Base-by-base conservation (phyloP, 2,797 vertebrate genomes). In the Philypnodon macrostomus region DNA sequence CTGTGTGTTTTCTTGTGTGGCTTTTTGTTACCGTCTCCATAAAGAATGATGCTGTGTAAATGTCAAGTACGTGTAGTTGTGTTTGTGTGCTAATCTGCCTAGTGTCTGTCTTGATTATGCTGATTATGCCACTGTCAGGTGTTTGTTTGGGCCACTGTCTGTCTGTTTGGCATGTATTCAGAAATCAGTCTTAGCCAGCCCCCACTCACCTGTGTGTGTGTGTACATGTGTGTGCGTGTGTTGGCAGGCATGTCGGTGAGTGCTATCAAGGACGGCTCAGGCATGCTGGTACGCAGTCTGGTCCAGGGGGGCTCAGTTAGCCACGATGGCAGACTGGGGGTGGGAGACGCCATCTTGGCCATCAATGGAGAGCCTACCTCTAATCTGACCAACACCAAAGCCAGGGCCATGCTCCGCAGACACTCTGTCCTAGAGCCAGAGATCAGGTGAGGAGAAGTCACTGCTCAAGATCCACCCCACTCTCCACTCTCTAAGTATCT, bases 231-330 rank as follows among this genome's bases (percentile, higher is more conserved):
- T 75, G 47, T 44, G 57, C 46, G 63, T 54, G 0, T 63, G 56
- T 84, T 81, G 85, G 10, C 69, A 99, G 96, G 96, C 10, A 94
- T 98, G 95, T 93, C 94, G 44, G 94, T 98, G 70, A 97, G 93
- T 75, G 90, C 94, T 69, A 88, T 92, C 80, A 95, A 93, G 87
- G 95, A 97, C 60, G 95, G 95, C 62, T 89, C 90, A 72, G 95
- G 95, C 79, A 90, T 97, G 89, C 90, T 95, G 73, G 92, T 98
- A 51, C 93, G 94, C 67, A 95, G 91, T 16, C 70, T 98, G 75
- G 92, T 94, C 83, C 93, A 92, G 6, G 94, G 94, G 44, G 94
- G 95, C 37, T 93, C 93, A 35, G 92, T 98, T 73, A 92, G 91
- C 85, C 91, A 90, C 26, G 96, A 98, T 78, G 95, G 94, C 63